Percentiles rank a stretch among this genome's conserved stretches.
phyloP scores from a whole-genome alignment of 2,113 vertebrate species.

The Lethenteron reissneri region DNA sequence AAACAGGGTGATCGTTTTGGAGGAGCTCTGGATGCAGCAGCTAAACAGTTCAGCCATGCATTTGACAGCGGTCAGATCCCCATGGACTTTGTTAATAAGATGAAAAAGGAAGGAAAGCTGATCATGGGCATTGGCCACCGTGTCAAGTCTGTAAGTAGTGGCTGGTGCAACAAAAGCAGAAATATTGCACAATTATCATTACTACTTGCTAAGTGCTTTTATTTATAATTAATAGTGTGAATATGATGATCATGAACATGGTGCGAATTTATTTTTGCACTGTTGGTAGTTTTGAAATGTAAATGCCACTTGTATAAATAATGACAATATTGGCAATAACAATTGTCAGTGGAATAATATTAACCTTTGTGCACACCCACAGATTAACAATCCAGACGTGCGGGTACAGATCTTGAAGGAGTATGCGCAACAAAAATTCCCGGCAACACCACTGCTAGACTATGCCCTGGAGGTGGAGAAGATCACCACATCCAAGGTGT shows the following conservation, averaged over 20 bases:
- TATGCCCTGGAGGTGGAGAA: conserved; percentile 88
- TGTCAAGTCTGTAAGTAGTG: conserved; percentile 61
- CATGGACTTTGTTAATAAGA: conserved; percentile 99
- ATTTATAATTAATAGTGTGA: too few relatives aligned
- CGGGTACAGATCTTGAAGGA: conserved; percentile 91
- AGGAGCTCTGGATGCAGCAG: conserved; percentile 80
- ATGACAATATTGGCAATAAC: too few relatives aligned
- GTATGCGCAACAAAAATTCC: conserved; percentile 73
- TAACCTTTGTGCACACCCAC: conserved; percentile 9
- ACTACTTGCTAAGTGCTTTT: too few relatives aligned
- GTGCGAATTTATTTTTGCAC: not conserved
- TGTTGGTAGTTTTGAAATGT: not conserved
- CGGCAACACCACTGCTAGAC: conserved; percentile 61
- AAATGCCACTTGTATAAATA: too few relatives aligned
- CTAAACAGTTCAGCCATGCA: conserved; percentile 92
- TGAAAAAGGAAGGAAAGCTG: conserved; percentile 92
- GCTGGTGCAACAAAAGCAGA: not conserved
- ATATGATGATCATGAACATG: too few relatives aligned
- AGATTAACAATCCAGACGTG: conserved; percentile 99
- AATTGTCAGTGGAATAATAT: too few relatives aligned
- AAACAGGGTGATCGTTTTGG: conserved; percentile 76
- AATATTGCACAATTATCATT: too few relatives aligned
- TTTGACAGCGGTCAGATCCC: conserved; percentile 87
- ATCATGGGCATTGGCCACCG: conserved; percentile 97
- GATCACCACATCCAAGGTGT: conserved; percentile 84